A percentile compares a stretch with the other conserved stretches of the same genome.
Evolutionary conservation across 2,797 vertebrate genomes (phyloP).

Genomic region (Glossophaga mutica): DNA sequence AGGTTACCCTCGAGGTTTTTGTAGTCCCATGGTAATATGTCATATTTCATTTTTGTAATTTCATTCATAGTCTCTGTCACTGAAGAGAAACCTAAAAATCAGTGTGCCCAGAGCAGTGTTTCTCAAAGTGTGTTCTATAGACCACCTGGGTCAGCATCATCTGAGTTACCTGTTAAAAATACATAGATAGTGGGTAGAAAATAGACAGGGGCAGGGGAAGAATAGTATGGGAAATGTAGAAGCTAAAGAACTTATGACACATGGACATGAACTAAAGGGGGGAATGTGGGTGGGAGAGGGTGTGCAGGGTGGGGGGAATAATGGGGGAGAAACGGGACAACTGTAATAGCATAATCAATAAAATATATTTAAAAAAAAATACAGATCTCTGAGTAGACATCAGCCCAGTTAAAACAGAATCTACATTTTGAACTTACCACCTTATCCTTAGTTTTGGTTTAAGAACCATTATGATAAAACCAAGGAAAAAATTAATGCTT

Average conservation of each 20-base stretch:
- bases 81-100: not conserved
- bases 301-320: too few species aligned
- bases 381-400: not conserved
- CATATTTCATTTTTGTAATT: not conserved
- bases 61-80: not conserved
- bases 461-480: not conserved
- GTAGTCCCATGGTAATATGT: not conserved
- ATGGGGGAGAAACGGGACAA: too few species aligned
- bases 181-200: too few species aligned
- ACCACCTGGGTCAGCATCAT: not conserved
- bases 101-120: not conserved
- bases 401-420: not conserved
- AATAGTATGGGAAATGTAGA: too few species aligned
- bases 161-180: not conserved
- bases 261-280: too few species aligned
- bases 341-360: too few species aligned
- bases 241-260: too few species aligned
- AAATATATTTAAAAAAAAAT: conserved; percentile 40
- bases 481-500: conserved; percentile 13
- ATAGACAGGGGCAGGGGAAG: too few species aligned
- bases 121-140: not conserved
- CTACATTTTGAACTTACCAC: not conserved
- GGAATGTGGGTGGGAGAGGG: too few species aligned
- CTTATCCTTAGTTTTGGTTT: not conserved
- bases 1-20: not conserved